Evolutionary conservation across 2,888 invertebrate species (phyloP).

Genomic region (Trachelus stipa): DNA sequence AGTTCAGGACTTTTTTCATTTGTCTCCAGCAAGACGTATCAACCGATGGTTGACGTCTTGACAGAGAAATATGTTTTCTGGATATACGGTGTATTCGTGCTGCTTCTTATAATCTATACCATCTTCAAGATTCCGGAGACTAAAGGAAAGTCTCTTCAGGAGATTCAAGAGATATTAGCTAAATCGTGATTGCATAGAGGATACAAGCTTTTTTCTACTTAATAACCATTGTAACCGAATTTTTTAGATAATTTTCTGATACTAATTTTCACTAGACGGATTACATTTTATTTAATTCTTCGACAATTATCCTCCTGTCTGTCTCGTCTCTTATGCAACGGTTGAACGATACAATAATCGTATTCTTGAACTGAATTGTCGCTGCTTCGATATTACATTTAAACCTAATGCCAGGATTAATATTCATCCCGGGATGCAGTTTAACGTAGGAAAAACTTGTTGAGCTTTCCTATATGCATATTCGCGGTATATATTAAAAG

Average conservation of each 20-base stretch:
- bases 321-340: not conserved
- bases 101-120: constrained; percentile 38
- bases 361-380: not conserved
- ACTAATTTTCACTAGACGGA: not conserved
- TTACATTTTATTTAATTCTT: not conserved
- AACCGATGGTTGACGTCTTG: constrained; percentile 38
- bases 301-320: not conserved
- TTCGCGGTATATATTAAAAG: not conserved
- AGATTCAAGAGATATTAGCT: constrained; percentile 51
- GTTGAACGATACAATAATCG: not conserved
- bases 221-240: not conserved
- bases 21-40: constrained; percentile 38
- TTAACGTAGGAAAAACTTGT: not conserved
- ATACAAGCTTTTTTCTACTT: not conserved
- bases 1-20: constrained; percentile 36
- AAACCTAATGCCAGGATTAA: not conserved
- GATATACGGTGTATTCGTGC: constrained; percentile 40
- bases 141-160: constrained; percentile 53
- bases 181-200: not conserved
- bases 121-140: constrained; percentile 55
- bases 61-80: constrained; percentile 43
- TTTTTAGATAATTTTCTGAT: not conserved
- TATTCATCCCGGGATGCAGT: not conserved
- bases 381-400: not conserved
- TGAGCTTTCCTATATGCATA: not conserved